Base-by-base conservation (phyloP, 2,797 vertebrate genomes). In the Hemibagrus guttatus region DNA sequence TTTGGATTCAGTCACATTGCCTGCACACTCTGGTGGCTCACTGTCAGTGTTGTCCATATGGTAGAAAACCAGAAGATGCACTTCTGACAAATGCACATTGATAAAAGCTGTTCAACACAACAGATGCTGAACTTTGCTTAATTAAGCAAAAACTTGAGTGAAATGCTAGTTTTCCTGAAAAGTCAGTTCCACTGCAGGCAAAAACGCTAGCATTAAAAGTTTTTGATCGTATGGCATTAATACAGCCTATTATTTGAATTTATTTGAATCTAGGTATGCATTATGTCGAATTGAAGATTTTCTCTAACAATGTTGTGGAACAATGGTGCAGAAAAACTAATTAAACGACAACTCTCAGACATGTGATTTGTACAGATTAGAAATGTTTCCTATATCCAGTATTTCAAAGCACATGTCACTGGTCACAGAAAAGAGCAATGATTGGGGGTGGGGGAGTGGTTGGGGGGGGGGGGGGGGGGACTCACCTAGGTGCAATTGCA, bases 401-500 rank as follows among this genome's bases (percentile, higher is more conserved):
- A 13, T 42, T 42, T 16, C 16, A 35, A 74, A 21, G 9, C 2
- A 12, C 0, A 1, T 0, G 5, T 64, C 35, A 13, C 6, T 16
- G 31, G 6, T 61, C 12, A 42, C 0, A 14, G 31, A 14, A 42
- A 63, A 19, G 16, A 75, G 2, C 42, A 52, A 63, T 2, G 28
- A 56, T 17, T n/a, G n/a, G n/a, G n/a, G n/a, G n/a, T n/a, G n/a
- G 28, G 4, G 46, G 46, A 46, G 28, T 58, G 83, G 81, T 16
- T 39, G 58, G 7, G 16, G 0, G 31, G 31, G 4, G 11, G 23
- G 46, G 23, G 42, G 49, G 31, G 21, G 35, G 2, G 6, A 92
- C 94, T 92, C 91, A 99, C 98, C 98, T 3, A 99, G 96, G 93
- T 99, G 98, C 91, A 99, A 90, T 88, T 99, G 98, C 87, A 99